phyloP scores from a whole-genome alignment of 2,797 vertebrate genomes.

The Nasua narica region DNA sequence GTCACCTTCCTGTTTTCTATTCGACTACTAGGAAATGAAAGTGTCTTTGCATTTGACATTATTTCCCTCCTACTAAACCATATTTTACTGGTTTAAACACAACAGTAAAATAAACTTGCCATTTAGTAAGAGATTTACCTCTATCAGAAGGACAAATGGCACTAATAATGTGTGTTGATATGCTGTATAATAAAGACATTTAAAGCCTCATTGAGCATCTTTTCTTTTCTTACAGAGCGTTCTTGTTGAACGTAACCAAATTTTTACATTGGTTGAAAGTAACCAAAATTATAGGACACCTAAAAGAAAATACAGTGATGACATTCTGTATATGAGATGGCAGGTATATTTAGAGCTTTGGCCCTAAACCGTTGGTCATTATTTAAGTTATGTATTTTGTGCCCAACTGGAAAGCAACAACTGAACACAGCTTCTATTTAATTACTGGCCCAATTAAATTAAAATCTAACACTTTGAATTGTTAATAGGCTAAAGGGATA shows the following conservation, averaged over 20 bases:
- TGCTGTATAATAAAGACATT: background rate
- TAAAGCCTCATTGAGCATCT: background rate
- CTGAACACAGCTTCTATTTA: background rate
- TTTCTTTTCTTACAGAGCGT: background rate
- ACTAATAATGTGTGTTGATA: background rate
- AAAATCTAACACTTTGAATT: background rate
- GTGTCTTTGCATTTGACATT: background rate
- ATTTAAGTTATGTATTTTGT: background rate
- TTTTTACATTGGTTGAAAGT: background rate
- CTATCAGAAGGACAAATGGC: background rate
- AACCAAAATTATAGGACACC: background rate
- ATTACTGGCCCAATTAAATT: background rate
- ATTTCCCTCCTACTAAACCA: background rate
- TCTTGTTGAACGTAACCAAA: background rate
- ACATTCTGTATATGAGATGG: background rate
- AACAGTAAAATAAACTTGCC: background rate
- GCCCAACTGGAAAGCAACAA: background rate
- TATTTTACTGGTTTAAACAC: background rate
- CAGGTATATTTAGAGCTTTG: background rate
- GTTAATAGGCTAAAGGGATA: background rate
- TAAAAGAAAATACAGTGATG: background rate
- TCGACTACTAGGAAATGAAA: background rate
- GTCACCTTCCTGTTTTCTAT: background rate
- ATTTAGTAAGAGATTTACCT: background rate
- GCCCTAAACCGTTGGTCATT: background rate